Evolutionary conservation across 2,888 invertebrate species (phyloP), one percentile per base, ranked within the genome.

Genomic region (Epinotia brunnichana): DNA sequence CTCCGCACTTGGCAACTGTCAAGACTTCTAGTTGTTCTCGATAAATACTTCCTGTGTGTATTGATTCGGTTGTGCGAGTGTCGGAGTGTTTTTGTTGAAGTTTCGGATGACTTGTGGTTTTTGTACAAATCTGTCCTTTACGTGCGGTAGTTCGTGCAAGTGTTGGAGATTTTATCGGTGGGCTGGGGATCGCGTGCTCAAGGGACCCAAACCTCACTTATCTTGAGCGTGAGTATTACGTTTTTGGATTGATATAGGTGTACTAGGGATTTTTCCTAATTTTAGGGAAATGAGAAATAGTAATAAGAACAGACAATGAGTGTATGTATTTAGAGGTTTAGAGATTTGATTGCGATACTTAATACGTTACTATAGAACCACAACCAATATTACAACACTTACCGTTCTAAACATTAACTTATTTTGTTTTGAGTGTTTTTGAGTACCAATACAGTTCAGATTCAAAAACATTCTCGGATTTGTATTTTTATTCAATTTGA

Each of bases 1-100:
- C 76, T 82, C 78, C 76, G 77, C 79, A 85, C 82, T 89, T 90
- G 89, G 90, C 90, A 87, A 76, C 73, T 76, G 75, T 71, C 63
- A 54, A 21, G 61, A 41, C 57, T 21, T 66, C 72, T 67, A 71
- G 62, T 67, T 57, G 35, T 62, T 44, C 39, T 59, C 13, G 57
- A 64, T 64, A 63, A 48, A 61, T 61, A 41, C 51, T 53, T 70
- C 57, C 64, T 64, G 59, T 39, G 24, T 17, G 57, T 39, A 41
- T 60, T 24, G 17, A 24, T 63, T 56, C 13, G 35, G 41, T n/a
- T 57, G 17, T 11, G 56, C 21, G 48, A 64, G 70, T 35, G 19
- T 19, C 66, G 17, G 24, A 48, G 70, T 59, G 63, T 70, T 56
- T 35, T 29, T 21, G 2, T 17, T 19, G 56, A 17, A 51, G 39